Conservation (phyloP, 2,113 vertebrate species). For the Circaetus cinerascens region DNA sequence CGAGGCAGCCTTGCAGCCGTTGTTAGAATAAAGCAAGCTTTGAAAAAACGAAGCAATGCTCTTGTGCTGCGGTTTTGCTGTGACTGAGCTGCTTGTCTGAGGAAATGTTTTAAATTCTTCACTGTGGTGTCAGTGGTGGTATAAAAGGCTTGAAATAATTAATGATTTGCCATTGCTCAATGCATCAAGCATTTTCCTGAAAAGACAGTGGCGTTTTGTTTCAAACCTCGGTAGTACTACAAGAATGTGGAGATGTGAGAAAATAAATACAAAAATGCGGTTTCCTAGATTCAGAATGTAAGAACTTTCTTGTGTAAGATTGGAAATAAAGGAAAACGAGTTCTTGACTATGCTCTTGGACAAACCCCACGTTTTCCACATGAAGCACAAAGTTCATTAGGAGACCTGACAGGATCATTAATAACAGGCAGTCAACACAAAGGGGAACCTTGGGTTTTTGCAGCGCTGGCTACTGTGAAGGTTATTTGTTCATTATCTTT, state of each 20-base stretch:
- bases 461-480: not conserved
- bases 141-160: slow-evolving; percentile 14
- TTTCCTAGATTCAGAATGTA: not conserved
- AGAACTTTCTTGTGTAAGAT: not conserved
- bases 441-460: not conserved
- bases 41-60: not conserved
- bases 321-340: not conserved
- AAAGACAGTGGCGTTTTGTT: not conserved
- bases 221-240: not conserved
- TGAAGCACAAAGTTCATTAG: not conserved
- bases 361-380: not conserved
- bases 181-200: not conserved
- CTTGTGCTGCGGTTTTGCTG: not conserved
- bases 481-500: slow-evolving; percentile 35
- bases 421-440: not conserved
- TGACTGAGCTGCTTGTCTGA: slow-evolving; percentile 9
- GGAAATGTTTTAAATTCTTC: slow-evolving; percentile 28
- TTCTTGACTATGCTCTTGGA: not conserved
- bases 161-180: not conserved
- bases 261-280: not conserved
- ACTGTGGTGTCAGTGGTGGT: not conserved
- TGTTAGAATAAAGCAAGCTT: not conserved
- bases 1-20: not conserved
- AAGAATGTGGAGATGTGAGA: not conserved
- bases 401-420: not conserved